phyloP scores from a whole-genome alignment of 2,888 invertebrate species.

The Mesorhabditis spiculigera region DNA sequence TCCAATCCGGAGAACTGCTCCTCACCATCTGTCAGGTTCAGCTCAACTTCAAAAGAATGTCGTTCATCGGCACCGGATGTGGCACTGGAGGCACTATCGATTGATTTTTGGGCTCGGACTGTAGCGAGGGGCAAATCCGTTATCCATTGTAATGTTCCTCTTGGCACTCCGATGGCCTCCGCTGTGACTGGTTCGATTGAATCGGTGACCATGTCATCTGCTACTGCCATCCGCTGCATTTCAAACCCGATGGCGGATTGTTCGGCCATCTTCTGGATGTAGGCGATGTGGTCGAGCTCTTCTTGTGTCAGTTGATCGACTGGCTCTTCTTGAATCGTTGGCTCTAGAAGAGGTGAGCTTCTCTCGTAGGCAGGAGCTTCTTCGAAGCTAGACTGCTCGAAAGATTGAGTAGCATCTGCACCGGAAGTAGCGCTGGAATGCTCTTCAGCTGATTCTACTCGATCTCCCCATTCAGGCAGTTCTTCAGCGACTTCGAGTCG shows the following conservation, averaged over 20 bases:
- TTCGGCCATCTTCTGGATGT: constrained; percentile 26
- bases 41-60: too few relatives aligned
- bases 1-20: too few relatives aligned
- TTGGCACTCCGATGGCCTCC: too few relatives aligned
- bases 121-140: too few relatives aligned
- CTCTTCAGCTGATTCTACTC: not conserved
- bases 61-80: not conserved
- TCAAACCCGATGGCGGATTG: constrained; percentile 15
- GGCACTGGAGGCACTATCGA: not conserved
- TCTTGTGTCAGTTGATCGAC: constrained; percentile 25
- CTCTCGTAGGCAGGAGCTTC: not conserved
- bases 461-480: not conserved
- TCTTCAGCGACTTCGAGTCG: constrained; percentile 7
- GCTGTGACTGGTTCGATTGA: too few relatives aligned
- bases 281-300: constrained; percentile 29
- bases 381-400: constrained; percentile 8
- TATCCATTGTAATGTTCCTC: too few relatives aligned
- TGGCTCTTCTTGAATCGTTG: not conserved
- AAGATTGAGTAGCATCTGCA: constrained; percentile 8
- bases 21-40: too few relatives aligned
- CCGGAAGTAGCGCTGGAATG: constrained; percentile 9
- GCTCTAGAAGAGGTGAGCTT: not conserved
- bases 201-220: not conserved
- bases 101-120: too few relatives aligned
- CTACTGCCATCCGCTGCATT: not conserved